Percentiles rank a stretch among this genome's conserved stretches.
Evolutionary conservation across 2,888 invertebrate species (phyloP).

Genomic region (Polietes domitor): DNA sequence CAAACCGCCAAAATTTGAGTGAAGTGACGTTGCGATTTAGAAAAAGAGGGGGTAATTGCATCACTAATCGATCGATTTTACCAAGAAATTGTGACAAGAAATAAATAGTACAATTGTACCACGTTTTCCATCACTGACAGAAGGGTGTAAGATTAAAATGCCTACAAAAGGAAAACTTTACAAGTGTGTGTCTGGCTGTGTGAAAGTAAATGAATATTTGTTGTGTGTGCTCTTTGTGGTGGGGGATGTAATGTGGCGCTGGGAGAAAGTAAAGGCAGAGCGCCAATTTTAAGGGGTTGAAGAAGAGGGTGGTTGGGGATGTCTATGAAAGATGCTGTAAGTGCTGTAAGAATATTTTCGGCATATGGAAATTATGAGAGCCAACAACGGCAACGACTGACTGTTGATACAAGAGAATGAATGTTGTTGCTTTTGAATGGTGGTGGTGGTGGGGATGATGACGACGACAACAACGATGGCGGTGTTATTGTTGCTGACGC

Average conservation of each 20-base stretch:
- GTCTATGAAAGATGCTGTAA: slow-evolving; percentile 23
- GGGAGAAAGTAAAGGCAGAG: slow-evolving; percentile 16
- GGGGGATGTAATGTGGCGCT: neutral
- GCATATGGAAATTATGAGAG: slow-evolving; percentile 37
- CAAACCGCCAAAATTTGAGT: no score
- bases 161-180: slow-evolving; percentile 24
- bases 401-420: slow-evolving; percentile 25
- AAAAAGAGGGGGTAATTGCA: no score
- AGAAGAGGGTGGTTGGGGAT: neutral
- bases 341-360: slow-evolving; percentile 12
- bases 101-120: neutral
- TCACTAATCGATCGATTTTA: no score
- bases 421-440: neutral
- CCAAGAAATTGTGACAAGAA: no score
- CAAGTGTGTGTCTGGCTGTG: neutral
- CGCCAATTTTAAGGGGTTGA: neutral
- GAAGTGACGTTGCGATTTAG: no score
- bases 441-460: neutral
- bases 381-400: slow-evolving; percentile 19
- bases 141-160: slow-evolving; percentile 20
- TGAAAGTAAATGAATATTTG: neutral
- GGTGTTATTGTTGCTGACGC: neutral
- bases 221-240: neutral
- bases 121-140: neutral
- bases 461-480: neutral